phyloP scores from a whole-genome alignment of 2,113 vertebrate genomes.

The Ptilonorhynchus violaceus region DNA sequence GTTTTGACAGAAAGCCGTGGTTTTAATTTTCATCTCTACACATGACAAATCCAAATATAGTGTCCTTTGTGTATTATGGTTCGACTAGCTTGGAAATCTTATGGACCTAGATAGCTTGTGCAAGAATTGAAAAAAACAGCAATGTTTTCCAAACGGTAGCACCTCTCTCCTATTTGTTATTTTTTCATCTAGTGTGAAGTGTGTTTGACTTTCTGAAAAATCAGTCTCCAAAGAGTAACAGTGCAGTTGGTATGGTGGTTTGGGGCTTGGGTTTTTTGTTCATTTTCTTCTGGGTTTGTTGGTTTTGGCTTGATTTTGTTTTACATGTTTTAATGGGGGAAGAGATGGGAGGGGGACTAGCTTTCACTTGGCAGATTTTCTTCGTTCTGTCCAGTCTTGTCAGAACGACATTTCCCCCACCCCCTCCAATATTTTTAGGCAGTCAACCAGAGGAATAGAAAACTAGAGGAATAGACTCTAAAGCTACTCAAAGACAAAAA shows the following conservation, averaged over 20 bases:
- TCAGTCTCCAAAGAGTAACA: neutral
- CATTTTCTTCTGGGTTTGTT: neutral
- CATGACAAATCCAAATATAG: neutral
- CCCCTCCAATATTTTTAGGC: neutral
- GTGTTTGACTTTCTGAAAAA: neutral
- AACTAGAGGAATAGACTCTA: neutral
- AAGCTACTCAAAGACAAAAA: neutral
- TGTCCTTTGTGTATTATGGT: neutral
- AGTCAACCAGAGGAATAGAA: neutral
- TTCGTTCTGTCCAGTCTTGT: neutral
- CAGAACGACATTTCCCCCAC: neutral
- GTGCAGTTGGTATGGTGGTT: neutral
- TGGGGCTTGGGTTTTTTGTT: fast-evolving
- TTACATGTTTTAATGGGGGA: neutral
- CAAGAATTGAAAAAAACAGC: neutral
- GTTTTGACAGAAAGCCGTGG: neutral
- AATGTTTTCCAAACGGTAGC: neutral
- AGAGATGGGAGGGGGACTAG: neutral
- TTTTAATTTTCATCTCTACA: neutral
- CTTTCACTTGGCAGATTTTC: neutral
- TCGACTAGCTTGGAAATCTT: neutral
- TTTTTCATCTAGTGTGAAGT: neutral
- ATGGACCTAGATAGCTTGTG: neutral
- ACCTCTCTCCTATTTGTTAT: neutral
- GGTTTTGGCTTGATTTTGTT: neutral